Conservation (phyloP, 2,888 invertebrate genomes). For the Melieria crassipennis region DNA sequence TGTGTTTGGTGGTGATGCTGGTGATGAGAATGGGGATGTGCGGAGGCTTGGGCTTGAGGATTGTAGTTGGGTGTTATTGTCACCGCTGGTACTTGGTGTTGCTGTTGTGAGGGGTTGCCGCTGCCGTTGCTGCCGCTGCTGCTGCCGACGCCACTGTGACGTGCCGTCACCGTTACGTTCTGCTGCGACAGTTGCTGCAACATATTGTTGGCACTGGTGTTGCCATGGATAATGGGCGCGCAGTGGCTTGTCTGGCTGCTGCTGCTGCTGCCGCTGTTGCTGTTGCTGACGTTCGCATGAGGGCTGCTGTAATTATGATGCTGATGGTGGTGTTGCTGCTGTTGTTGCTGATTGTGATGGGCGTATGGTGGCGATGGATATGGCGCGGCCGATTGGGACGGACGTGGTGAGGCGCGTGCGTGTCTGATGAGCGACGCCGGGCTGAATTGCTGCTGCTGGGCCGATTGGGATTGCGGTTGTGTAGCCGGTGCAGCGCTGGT, state of each 20-base stretch:
- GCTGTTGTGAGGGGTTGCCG: slow-evolving; percentile 47
- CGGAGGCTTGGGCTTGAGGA: slow-evolving; percentile 24
- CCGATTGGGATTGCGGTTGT: slow-evolving; percentile 29
- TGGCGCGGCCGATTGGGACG: slow-evolving; percentile 69
- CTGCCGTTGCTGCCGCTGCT: slow-evolving; percentile 43
- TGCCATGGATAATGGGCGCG: slow-evolving; percentile 53
- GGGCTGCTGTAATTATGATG: slow-evolving; percentile 59
- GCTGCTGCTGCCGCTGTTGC: slow-evolving; percentile 59
- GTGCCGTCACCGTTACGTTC: slow-evolving; percentile 60
- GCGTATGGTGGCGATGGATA: slow-evolving; percentile 67
- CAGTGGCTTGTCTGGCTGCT: slow-evolving; percentile 37
- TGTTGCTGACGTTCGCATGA: slow-evolving; percentile 55
- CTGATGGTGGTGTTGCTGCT: slow-evolving; percentile 64
- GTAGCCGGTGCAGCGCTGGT: slow-evolving; percentile 39
- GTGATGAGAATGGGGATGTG: slow-evolving; percentile 51
- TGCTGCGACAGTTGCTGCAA: slow-evolving; percentile 63
- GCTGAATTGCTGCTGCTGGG: slow-evolving; percentile 47
- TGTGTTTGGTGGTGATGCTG: slow-evolving; percentile 47
- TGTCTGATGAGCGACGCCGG: slow-evolving; percentile 70
- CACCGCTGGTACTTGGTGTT: slow-evolving; percentile 54
- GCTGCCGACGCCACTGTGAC: slow-evolving; percentile 47
- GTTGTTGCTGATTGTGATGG: slow-evolving; percentile 69
- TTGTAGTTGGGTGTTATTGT: slow-evolving; percentile 60
- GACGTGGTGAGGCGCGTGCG: slow-evolving; percentile 76
- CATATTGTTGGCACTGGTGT: slow-evolving; percentile 60